Evolutionary conservation across 2,797 vertebrate genomes (phyloP).

Genomic region (Apogon hyalosoma): DNA sequence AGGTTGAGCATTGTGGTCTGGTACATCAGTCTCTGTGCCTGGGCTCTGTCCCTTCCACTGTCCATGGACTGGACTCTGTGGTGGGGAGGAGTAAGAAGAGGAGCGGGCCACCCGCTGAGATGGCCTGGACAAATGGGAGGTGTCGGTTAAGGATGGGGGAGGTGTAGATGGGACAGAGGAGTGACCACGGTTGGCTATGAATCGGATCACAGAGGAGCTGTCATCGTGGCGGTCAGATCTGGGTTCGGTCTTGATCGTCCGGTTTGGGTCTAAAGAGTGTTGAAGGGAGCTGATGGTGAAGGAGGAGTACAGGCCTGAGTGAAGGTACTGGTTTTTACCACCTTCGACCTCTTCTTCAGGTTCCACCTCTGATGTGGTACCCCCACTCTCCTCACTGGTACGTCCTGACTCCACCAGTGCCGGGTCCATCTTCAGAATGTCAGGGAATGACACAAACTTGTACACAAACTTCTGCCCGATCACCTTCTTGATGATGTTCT

Average conservation of each 20-base stretch:
- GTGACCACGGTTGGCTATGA: conserved; percentile 56
- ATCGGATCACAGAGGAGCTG: conserved; percentile 86
- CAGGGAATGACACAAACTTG: conserved; percentile 96
- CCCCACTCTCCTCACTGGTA: conserved; percentile 86
- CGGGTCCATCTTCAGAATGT: conserved; percentile 95
- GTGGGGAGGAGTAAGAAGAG: conserved; percentile 84
- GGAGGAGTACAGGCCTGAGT: conserved; percentile 92
- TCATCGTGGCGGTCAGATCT: conserved; percentile 80
- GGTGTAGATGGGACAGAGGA: conserved; percentile 89
- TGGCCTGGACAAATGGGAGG: conserved; percentile 63
- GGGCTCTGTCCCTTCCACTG: conserved; percentile 80
- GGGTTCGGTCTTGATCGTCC: conserved; percentile 86
- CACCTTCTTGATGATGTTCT: conserved; percentile 99
- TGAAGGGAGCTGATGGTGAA: conserved; percentile 92
- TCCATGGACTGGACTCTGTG: conserved; percentile 82
- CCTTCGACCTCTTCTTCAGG: conserved; percentile 84
- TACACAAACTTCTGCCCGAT: conserved; percentile 97
- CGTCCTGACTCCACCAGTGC: conserved; percentile 90
- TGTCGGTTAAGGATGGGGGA: conserved; percentile 76
- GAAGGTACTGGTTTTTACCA: conserved; percentile 90
- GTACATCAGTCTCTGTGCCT: conserved; percentile 78
- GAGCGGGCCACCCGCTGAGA: conserved; percentile 75
- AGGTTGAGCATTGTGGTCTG: conserved; percentile 75
- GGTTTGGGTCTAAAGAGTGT: conserved; percentile 85
- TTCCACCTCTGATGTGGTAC: conserved; percentile 86